phyloP scores from a whole-genome alignment of 2,888 invertebrate genomes.

The Pammene fasciana region DNA sequence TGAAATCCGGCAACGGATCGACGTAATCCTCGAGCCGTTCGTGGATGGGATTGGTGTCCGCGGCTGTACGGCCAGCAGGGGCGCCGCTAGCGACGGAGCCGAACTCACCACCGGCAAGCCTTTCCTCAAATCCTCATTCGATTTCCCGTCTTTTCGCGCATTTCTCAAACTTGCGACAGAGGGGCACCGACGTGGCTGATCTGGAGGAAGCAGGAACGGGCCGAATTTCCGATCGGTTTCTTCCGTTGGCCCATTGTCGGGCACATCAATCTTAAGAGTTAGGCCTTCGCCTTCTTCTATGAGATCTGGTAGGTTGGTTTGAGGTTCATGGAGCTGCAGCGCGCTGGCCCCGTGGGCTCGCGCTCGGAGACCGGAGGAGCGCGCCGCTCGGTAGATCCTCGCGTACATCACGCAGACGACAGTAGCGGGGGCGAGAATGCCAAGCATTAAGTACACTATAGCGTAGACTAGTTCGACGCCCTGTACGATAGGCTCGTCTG shows the following conservation, averaged over 20 bases:
- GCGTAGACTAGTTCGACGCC: conserved; percentile 70
- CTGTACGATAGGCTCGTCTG: conserved; percentile 60
- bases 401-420: conserved; percentile 89
- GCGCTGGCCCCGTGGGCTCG: conserved; percentile 78
- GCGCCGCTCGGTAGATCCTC: conserved; percentile 89
- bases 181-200: conserved; percentile 73
- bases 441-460: conserved; percentile 69
- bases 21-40: conserved; percentile 86
- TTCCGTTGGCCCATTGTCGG: conserved; percentile 56
- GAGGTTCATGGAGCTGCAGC: conserved; percentile 78
- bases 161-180: conserved; percentile 75
- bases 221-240: conserved; percentile 71
- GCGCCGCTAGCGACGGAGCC: conserved; percentile 78
- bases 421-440: conserved; percentile 77
- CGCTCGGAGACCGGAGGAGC: conserved; percentile 84
- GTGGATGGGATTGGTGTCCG: conserved; percentile 76
- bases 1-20: conserved; percentile 90
- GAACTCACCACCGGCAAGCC: conserved; percentile 79
- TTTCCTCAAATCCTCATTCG: conserved; percentile 68
- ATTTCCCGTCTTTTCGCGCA: conserved; percentile 72
- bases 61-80: conserved; percentile 62
- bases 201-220: conserved; percentile 75
- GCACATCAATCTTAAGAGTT: conserved; percentile 72
- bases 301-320: conserved; percentile 70
- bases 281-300: conserved; percentile 75